A percentile compares a stretch with the other conserved stretches of the same genome.
These are phyloP conservation scores for Xiphophorus birchmanni DNA, from an alignment of 2,797 vertebrate species.

Conservation along the genomic window DNA sequence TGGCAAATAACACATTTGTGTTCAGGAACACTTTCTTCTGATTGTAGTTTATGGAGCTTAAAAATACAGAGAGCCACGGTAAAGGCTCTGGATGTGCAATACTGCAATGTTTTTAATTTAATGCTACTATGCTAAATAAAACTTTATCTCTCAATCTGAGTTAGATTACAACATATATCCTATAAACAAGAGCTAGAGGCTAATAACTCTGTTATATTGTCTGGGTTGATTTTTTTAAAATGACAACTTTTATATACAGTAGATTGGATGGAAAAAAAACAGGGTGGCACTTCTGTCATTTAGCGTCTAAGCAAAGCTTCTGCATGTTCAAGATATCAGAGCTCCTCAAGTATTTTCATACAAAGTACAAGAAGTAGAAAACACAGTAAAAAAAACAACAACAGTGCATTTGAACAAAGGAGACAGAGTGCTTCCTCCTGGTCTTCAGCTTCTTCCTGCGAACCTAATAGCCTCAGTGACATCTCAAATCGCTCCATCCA, in stretches of 20 bases:
- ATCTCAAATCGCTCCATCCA: background rate
- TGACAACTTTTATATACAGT: background rate
- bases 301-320: constrained; percentile 55
- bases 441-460: constrained; percentile 10
- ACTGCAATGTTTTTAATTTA: constrained; percentile 43
- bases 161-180: constrained; percentile 34
- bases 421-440: constrained; percentile 15
- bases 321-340: constrained; percentile 34
- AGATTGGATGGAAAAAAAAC: constrained; percentile 11
- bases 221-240: background rate
- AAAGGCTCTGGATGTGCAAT: constrained; percentile 59
- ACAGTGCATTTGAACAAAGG: constrained; percentile 34
- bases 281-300: constrained; percentile 56
- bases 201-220: background rate
- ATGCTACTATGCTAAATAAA: constrained; percentile 53
- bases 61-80: constrained; percentile 8
- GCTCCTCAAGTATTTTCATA: constrained; percentile 45
- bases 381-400: constrained; percentile 35
- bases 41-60: constrained; percentile 43
- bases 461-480: background rate
- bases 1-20: constrained; percentile 28
- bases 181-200: constrained; percentile 19
- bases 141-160: constrained; percentile 48
- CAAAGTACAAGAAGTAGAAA: constrained; percentile 36
- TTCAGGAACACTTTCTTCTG: constrained; percentile 35